Evolutionary conservation across 2,797 vertebrate genomes (phyloP).

Genomic region (Leucoraja ocellata): DNA sequence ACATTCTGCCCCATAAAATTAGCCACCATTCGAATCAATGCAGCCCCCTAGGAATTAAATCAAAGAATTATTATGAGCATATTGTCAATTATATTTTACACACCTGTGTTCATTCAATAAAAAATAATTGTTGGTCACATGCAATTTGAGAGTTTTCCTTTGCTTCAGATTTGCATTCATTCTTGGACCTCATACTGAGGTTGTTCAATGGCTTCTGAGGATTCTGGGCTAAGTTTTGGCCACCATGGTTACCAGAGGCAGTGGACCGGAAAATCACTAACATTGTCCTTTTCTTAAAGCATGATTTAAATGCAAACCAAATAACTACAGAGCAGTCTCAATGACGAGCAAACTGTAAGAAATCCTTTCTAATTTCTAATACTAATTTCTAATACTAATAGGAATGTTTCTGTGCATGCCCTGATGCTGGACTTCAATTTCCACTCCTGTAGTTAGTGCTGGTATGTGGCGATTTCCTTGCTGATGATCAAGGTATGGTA

Average conservation of each 20-base stretch:
- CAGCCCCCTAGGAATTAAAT: conserved; percentile 73
- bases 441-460: not conserved
- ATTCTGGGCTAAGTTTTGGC: too few relatives aligned
- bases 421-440: not conserved
- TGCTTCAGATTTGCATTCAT: not conserved
- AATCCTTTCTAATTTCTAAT: too few relatives aligned
- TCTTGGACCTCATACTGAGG: not conserved
- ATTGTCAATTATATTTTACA: not conserved
- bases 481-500: not conserved
- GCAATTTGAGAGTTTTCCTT: not conserved
- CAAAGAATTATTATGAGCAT: conserved; percentile 40
- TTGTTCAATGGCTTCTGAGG: not conserved
- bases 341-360: too few relatives aligned
- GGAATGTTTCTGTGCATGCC: not conserved
- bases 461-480: not conserved
- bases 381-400: too few relatives aligned
- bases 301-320: too few relatives aligned
- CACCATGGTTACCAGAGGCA: too few relatives aligned
- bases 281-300: too few relatives aligned
- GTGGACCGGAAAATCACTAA: too few relatives aligned
- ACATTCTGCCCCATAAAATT: conserved; percentile 91
- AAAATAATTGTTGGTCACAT: not conserved
- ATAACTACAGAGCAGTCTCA: too few relatives aligned
- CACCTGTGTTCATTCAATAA: not conserved
- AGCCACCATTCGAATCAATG: conserved; percentile 94